These are phyloP conservation scores for Myiothlypis chrysogaster DNA, from an alignment of 2,797 vertebrate genomes.

Conservation along the genomic window DNA sequence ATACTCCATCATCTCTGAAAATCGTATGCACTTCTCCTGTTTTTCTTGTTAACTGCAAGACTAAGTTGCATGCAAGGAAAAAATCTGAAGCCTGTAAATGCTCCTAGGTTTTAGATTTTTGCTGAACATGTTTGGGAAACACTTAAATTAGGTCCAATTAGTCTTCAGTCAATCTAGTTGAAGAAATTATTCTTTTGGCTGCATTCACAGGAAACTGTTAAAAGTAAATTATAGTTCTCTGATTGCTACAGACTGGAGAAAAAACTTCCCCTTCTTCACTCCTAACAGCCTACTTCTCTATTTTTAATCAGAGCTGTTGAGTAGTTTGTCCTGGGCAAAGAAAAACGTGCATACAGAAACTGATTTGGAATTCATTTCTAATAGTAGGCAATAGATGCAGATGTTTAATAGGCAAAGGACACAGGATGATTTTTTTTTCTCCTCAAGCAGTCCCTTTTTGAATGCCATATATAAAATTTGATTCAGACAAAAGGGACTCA, in stretches of 20 bases:
- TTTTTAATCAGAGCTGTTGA: conserved; percentile 41
- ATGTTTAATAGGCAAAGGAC: neutral
- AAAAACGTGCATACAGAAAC: neutral
- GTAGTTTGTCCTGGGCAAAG: conserved; percentile 17
- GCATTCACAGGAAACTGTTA: conserved; percentile 33
- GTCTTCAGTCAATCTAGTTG: conserved; percentile 34
- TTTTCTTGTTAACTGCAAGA: neutral
- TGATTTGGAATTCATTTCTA: conserved; percentile 14
- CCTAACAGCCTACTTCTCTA: conserved; percentile 36
- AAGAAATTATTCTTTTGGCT: conserved; percentile 45
- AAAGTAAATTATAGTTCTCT: conserved; percentile 46
- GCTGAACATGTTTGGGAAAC: conserved; percentile 30
- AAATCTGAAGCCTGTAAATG: neutral
- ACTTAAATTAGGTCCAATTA: conserved; percentile 43
- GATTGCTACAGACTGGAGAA: conserved; percentile 18
- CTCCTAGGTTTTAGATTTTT: conserved; percentile 5
- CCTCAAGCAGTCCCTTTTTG: neutral
- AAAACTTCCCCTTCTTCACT: conserved; percentile 36
- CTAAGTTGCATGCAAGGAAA: neutral
- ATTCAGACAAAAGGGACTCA: neutral
- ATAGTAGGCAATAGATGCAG: neutral
- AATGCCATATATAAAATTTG: neutral
- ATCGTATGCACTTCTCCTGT: neutral
- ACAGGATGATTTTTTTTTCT: neutral
- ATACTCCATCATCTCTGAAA: neutral